These are phyloP conservation scores for Hipposideros armiger DNA, from an alignment of 2,113 vertebrate genomes.

Conservation along the genomic window DNA sequence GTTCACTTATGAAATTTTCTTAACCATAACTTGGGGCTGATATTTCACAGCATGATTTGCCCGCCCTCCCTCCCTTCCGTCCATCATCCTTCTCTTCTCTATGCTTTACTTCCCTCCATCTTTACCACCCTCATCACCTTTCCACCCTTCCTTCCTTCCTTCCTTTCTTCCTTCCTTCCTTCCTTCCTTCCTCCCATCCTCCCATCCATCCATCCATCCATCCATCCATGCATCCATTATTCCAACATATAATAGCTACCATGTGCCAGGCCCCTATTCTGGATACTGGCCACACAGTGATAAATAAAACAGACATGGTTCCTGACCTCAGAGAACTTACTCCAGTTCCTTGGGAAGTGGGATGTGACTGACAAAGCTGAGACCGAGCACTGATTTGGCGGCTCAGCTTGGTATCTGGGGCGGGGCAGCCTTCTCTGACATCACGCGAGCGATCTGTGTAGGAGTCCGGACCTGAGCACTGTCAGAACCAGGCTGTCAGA, in stretches of 20 bases:
- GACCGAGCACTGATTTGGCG: background rate
- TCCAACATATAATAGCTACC: too few relatives aligned
- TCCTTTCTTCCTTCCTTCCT: background rate
- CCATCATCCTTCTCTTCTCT: background rate
- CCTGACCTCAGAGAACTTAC: background rate
- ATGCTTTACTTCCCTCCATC: background rate
- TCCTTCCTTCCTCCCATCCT: too few relatives aligned
- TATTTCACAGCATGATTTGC: background rate
- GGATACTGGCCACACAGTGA: background rate
- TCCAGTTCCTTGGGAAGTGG: background rate
- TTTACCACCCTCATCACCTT: too few relatives aligned
- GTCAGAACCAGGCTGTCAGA: too few relatives aligned
- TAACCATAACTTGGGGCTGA: background rate
- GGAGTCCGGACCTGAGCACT: background rate
- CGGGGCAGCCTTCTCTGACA: background rate
- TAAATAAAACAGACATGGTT: background rate
- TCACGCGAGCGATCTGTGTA: background rate
- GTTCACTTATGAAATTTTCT: background rate
- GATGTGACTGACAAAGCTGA: background rate
- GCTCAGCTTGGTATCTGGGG: background rate
- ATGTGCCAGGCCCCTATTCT: background rate
- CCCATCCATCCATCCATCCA: too few relatives aligned
- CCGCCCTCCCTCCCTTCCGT: background rate
- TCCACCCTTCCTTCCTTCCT: background rate
- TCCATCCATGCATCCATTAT: background rate